Evolutionary conservation across 2,113 vertebrate genomes (phyloP).

Genomic region (Poeciliopsis prolifica): DNA sequence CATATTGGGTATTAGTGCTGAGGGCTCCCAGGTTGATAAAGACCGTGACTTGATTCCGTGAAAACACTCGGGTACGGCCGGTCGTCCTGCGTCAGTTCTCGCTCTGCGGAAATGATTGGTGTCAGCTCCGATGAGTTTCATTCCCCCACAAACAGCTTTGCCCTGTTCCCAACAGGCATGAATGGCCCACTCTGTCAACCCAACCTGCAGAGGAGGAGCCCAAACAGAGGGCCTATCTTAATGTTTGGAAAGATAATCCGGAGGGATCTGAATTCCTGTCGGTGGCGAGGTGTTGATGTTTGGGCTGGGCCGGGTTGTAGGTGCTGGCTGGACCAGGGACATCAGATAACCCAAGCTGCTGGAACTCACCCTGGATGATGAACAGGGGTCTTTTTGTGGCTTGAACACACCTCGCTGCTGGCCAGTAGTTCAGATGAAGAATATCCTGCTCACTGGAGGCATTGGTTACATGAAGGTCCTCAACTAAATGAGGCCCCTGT

Average conservation of each 20-base stretch:
- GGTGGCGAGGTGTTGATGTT: constrained; percentile 72
- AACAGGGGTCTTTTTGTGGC: constrained; percentile 69
- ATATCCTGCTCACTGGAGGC: constrained; percentile 59
- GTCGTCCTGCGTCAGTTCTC: constrained; percentile 18
- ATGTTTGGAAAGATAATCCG: constrained; percentile 78
- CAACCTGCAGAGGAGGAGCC: constrained; percentile 39
- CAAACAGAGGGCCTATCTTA: constrained; percentile 48
- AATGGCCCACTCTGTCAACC: constrained; percentile 67
- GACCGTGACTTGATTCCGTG: background rate
- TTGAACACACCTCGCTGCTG: constrained; percentile 31
- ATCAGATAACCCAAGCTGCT: constrained; percentile 66
- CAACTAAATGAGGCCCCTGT: constrained; percentile 59
- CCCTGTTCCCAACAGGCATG: constrained; percentile 73
- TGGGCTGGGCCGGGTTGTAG: constrained; percentile 47
- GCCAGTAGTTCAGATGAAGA: constrained; percentile 59
- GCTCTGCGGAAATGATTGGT: constrained; percentile 50
- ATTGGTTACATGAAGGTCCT: constrained; percentile 46
- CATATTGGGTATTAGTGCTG: background rate
- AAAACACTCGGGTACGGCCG: background rate
- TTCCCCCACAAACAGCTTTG: constrained; percentile 60
- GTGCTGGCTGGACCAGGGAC: constrained; percentile 55
- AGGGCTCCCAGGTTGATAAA: constrained; percentile 4
- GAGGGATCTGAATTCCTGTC: constrained; percentile 64
- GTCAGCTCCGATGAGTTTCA: constrained; percentile 49
- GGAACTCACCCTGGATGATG: constrained; percentile 51